Percentiles rank a stretch among this genome's conserved stretches.
Evolutionary conservation across 2,113 vertebrate species (phyloP).

Genomic region (Myotis davidii): DNA sequence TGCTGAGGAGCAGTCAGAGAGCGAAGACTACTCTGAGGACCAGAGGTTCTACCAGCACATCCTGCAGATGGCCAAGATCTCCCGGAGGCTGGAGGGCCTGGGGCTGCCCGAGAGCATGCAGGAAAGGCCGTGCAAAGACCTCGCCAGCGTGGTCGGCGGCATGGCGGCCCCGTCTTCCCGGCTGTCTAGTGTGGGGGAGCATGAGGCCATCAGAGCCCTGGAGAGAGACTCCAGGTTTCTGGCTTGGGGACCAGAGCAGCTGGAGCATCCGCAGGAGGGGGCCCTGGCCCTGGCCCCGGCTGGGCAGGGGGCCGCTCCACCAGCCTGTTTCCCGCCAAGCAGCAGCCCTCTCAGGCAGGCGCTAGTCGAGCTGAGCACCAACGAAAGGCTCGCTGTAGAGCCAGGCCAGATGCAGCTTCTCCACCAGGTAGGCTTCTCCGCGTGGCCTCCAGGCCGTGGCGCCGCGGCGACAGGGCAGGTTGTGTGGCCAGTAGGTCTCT

Average conservation of each 20-base stretch:
- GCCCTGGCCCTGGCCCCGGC: not conserved
- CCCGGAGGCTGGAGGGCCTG: slow-evolving; percentile 50
- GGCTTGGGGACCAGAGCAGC: not conserved
- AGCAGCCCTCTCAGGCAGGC: not conserved
- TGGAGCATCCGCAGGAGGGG: not conserved
- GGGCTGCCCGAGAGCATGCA: not conserved
- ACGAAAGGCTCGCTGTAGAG: not conserved
- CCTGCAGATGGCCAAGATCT: slow-evolving; percentile 72
- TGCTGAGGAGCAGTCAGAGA: slow-evolving; percentile 56
- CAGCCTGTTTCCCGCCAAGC: not conserved
- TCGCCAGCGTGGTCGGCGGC: not conserved
- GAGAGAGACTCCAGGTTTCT: not conserved
- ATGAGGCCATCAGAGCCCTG: not conserved
- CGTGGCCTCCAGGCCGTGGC: not conserved
- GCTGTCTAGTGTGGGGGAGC: slow-evolving; percentile 46
- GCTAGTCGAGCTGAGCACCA: slow-evolving; percentile 10
- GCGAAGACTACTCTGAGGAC: slow-evolving; percentile 71
- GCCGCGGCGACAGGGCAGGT: not conserved
- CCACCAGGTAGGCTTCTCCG: slow-evolving; percentile 68
- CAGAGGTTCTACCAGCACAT: slow-evolving; percentile 63
- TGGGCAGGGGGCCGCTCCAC: slow-evolving; percentile 13
- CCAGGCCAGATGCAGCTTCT: slow-evolving; percentile 30
- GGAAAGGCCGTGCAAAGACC: not conserved
- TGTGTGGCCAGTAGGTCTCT: not conserved
- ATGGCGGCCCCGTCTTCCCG: not conserved